phyloP scores from a whole-genome alignment of 2,113 vertebrate genomes.

The Parotia lawesii region DNA sequence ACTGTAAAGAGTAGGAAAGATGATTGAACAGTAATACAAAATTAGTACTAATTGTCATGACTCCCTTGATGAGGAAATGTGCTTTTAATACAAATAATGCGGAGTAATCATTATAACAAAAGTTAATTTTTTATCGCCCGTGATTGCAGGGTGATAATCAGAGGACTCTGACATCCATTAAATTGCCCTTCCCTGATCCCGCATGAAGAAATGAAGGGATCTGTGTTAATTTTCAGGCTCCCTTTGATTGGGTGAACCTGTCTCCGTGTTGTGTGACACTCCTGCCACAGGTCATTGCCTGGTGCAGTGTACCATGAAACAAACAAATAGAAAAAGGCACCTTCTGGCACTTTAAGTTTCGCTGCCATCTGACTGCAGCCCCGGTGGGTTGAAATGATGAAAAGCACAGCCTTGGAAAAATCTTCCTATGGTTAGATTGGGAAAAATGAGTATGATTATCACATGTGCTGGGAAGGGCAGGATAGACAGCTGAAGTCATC shows the following conservation, averaged over 20 bases:
- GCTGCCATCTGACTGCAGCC: conserved; percentile 80
- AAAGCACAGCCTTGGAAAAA: conserved; percentile 76
- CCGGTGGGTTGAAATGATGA: conserved; percentile 81
- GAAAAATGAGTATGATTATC: conserved; percentile 93
- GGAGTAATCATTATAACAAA: conserved; percentile 30
- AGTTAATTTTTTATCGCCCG: conserved; percentile 63
- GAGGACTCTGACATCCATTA: conserved; percentile 72
- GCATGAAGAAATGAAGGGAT: conserved; percentile 83
- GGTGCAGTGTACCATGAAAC: conserved; percentile 96
- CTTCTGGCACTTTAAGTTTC: conserved; percentile 92
- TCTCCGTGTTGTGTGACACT: conserved; percentile 81
- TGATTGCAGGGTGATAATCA: conserved; percentile 64
- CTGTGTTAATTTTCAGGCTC: conserved; percentile 91
- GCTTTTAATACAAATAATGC: conserved; percentile 50
- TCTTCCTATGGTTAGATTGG: conserved; percentile 85
- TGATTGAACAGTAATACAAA: conserved; percentile 73
- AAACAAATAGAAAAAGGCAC: conserved; percentile 99
- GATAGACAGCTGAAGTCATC: conserved; percentile 90
- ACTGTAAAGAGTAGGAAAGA: conserved; percentile 62
- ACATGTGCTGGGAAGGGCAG: conserved; percentile 82
- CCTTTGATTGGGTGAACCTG: conserved; percentile 95
- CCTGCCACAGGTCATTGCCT: conserved; percentile 95
- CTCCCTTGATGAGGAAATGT: conserved; percentile 27
- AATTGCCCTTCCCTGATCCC: conserved; percentile 80
- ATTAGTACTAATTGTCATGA: conserved; percentile 65